These are phyloP conservation scores for Acanthiza pusilla DNA, from an alignment of 2,797 vertebrate species.

Conservation along the genomic window DNA sequence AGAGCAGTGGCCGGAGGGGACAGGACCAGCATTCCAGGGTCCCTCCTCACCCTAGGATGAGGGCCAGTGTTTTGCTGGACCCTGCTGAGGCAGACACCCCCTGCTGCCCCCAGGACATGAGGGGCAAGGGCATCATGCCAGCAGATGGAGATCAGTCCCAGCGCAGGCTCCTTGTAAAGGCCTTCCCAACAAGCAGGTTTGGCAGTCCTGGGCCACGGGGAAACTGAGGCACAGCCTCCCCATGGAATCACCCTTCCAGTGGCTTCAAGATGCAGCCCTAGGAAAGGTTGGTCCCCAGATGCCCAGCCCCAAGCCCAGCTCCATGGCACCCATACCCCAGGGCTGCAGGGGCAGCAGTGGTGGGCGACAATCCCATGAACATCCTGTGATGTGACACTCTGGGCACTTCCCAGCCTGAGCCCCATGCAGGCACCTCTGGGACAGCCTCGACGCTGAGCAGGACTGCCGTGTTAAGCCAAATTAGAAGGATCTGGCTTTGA, in stretches of 20 bases:
- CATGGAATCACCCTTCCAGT: background rate
- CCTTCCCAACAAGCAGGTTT: background rate
- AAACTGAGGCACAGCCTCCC: background rate
- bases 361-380: background rate
- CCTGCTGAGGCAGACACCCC: background rate
- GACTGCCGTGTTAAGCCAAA: background rate
- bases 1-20: background rate
- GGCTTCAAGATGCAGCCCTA: background rate
- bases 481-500: conserved; percentile 18
- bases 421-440: background rate
- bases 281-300: fast-evolving
- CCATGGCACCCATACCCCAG: background rate
- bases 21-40: fast-evolving
- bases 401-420: background rate
- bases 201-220: background rate
- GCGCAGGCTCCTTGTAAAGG: background rate
- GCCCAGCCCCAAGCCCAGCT: background rate
- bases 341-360: background rate
- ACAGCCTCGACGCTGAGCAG: fast-evolving
- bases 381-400: background rate
- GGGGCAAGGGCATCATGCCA: background rate
- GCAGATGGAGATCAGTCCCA: background rate
- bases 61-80: background rate
- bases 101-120: fast-evolving
- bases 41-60: background rate